Conservation (phyloP, 2,888 invertebrate species). For the Metalampra italica region DNA sequence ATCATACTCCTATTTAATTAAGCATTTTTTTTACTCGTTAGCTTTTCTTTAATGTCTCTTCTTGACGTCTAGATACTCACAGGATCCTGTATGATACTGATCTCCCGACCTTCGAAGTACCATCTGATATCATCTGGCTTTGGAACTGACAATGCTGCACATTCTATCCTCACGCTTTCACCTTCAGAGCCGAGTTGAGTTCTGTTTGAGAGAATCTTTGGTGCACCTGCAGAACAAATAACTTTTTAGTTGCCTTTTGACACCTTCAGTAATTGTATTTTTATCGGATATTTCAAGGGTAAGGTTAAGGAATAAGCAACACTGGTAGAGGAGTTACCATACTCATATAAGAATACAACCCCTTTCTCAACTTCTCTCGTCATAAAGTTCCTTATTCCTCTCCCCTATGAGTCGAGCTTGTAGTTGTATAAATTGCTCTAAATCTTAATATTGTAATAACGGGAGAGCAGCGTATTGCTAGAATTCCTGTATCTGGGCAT, state of each 20-base stretch:
- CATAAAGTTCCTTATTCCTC: no score
- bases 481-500: neutral
- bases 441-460: no score
- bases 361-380: no score
- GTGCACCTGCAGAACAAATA: constrained; percentile 75
- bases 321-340: no score
- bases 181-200: constrained; percentile 90
- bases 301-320: no score
- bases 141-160: constrained; percentile 91
- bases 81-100: constrained; percentile 83
- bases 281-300: no score
- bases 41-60: neutral
- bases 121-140: constrained; percentile 91
- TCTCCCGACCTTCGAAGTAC: constrained; percentile 90
- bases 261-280: neutral
- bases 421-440: no score
- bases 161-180: constrained; percentile 89
- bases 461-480: no score
- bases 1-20: no score
- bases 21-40: no score
- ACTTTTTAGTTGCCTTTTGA: neutral
- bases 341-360: no score
- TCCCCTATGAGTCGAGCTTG: no score
- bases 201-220: constrained; percentile 88
- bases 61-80: constrained; percentile 43